A percentile compares a stretch with the other conserved stretches of the same genome.
phyloP scores from a whole-genome alignment of 2,113 vertebrate genomes.

The Serinus canaria region DNA sequence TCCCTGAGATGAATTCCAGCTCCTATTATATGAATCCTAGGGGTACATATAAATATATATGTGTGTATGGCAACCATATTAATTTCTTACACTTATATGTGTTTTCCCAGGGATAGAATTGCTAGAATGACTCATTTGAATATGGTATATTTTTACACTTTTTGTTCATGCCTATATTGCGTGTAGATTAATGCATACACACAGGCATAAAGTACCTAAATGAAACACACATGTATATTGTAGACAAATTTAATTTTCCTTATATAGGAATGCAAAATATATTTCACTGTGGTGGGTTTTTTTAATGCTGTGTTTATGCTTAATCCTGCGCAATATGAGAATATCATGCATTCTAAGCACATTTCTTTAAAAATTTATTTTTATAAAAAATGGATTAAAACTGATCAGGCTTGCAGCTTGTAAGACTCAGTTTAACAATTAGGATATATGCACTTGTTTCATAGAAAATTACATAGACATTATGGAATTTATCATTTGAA shows the following conservation, averaged over 20 bases:
- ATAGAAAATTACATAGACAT: background rate
- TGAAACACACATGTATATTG: background rate
- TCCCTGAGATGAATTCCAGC: background rate
- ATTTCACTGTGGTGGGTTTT: background rate
- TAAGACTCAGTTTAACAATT: background rate
- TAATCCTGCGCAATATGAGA: background rate
- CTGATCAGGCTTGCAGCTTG: background rate
- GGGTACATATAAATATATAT: background rate
- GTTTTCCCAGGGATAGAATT: background rate
- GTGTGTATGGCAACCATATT: background rate
- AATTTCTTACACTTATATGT: background rate
- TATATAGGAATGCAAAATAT: background rate
- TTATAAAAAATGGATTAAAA: slow-evolving; percentile 7
- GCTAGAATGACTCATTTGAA: background rate
- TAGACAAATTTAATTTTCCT: background rate
- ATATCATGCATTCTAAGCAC: background rate
- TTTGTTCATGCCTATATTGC: background rate
- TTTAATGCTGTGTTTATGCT: background rate
- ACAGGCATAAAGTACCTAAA: background rate
- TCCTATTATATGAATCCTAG: background rate
- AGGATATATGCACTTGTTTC: background rate
- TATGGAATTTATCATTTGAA: background rate
- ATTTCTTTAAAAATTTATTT: background rate
- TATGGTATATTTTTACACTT: background rate
- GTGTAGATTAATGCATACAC: background rate